Evolutionary conservation across 2,113 vertebrate species (phyloP), one percentile per base, ranked within the genome.

Genomic region (Toxostoma redivivum): DNA sequence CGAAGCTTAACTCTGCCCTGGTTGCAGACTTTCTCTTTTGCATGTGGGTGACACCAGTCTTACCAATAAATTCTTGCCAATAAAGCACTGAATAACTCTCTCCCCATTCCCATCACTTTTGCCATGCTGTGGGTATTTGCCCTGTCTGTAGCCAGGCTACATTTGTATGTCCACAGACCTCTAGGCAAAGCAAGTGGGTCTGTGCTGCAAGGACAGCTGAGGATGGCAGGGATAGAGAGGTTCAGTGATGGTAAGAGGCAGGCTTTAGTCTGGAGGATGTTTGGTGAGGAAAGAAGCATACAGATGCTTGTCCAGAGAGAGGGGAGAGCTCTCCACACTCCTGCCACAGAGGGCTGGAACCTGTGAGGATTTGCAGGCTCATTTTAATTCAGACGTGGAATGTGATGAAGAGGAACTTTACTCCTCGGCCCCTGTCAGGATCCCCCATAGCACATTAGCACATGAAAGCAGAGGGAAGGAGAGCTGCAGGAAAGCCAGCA

Each of bases 231-330:
- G 67, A 37, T 9, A 31, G 44, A 35, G 27, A 60, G 16, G 54
- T 47, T 64, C 66, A 56, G 40, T 2, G 2, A 20, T 30, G 16
- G 15, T 69, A 40, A 48, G 25, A 67, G 24, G 27, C 21, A 25
- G n/a, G 23, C 31, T 94, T 62, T 13, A 2, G 30, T 72, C 57
- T 4, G 7, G 38, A 57, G 7, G 11, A 9, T 3, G 1, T 27
- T 18, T 11, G 15, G 17, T 11, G 18, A 31, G 2, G 33, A 62
- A 70, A 16, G 17, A 60, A 80, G 42, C 1, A 0, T 27, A 22
- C 0, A 0, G 38, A 11, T 60, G 7, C 27, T 16, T 67, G 20
- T 40, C 28, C 2, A 1, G 37, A 56, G 30, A 66, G 20, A 57
- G 4, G 2, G 10, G 11, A 89, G 35, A 71, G 22, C 9, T 78